A percentile compares a stretch with the other conserved stretches of the same genome.
Evolutionary conservation across 1,140 invertebrate genomes (phyloP).

Genomic region (Notospermus geniculatus): DNA sequence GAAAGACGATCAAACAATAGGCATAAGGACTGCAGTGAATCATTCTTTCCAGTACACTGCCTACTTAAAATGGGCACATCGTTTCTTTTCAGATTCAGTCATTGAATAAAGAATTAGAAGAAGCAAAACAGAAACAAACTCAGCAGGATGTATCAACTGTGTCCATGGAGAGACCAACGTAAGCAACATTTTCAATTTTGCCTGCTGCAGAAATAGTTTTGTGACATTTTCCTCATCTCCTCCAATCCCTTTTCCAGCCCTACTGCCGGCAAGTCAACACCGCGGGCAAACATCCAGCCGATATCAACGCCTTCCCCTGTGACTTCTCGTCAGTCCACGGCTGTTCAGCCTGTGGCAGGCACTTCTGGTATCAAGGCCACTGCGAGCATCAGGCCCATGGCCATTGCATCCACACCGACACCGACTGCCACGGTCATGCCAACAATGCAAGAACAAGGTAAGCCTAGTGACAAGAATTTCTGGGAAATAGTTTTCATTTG

Average conservation of each 20-base stretch:
- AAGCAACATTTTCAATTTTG: no score
- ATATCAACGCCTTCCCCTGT: constrained; percentile 71
- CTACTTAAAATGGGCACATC: not conserved
- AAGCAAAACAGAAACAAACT: not conserved
- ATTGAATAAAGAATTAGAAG: no score
- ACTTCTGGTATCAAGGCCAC: constrained; percentile 57
- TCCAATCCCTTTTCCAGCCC: constrained; percentile 47
- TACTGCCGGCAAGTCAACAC: constrained; percentile 74
- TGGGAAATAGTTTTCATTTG: no score
- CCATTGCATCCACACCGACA: constrained; percentile 62
- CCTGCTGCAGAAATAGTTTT: no score
- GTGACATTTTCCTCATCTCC: no score
- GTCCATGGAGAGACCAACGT: no score
- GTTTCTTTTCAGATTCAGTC: no score
- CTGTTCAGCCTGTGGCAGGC: constrained; percentile 26
- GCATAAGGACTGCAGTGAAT: no score
- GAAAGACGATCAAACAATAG: no score
- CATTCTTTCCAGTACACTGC: no score
- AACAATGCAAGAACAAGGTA: constrained; percentile 24
- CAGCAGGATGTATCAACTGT: not conserved
- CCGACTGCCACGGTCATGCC: constrained; percentile 76
- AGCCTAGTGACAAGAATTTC: not conserved
- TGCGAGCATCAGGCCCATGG: constrained; percentile 88
- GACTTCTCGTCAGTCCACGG: constrained; percentile 17
- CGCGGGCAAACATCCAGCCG: constrained; percentile 89